Conservation (phyloP, 2,113 vertebrate species). For the Thryonomys swinderianus region DNA sequence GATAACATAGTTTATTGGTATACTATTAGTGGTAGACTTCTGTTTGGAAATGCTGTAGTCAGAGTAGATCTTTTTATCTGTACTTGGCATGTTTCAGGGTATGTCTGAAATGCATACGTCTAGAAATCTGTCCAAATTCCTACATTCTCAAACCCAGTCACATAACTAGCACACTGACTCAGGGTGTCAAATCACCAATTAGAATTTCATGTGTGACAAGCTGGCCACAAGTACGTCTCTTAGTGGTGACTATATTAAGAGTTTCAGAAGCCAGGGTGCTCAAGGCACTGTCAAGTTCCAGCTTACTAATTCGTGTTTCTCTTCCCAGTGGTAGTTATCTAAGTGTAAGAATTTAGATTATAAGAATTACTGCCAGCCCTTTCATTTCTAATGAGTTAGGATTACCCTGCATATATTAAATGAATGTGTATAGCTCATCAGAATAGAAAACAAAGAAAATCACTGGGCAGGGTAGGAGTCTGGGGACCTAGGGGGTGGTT, state of each 20-base stretch:
- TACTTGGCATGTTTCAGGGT: not conserved
- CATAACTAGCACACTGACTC: slow-evolving; percentile 15
- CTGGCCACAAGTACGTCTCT: not conserved
- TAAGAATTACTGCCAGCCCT: not conserved
- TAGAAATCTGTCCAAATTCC: slow-evolving; percentile 37
- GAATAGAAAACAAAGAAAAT: slow-evolving; percentile 53
- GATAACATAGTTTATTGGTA: not conserved
- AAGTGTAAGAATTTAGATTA: not conserved
- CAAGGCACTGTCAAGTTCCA: not conserved
- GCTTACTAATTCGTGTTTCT: not conserved
- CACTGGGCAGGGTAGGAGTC: not conserved
- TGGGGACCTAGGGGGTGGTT: not conserved
- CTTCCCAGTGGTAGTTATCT: not conserved
- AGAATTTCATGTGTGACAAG: not conserved
- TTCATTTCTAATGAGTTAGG: not conserved
- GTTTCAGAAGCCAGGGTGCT: slow-evolving; percentile 4
- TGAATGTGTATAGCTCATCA: not conserved
- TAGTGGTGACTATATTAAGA: not conserved
- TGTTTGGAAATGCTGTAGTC: not conserved
- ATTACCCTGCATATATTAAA: not conserved
- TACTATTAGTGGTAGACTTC: not conserved
- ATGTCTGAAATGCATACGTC: not conserved
- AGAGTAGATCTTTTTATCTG: slow-evolving; percentile 13
- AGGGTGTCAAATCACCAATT: not conserved
- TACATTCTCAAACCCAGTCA: slow-evolving; percentile 8